Conservation (phyloP, 2,113 vertebrate species). For the Antechinus flavipes region DNA sequence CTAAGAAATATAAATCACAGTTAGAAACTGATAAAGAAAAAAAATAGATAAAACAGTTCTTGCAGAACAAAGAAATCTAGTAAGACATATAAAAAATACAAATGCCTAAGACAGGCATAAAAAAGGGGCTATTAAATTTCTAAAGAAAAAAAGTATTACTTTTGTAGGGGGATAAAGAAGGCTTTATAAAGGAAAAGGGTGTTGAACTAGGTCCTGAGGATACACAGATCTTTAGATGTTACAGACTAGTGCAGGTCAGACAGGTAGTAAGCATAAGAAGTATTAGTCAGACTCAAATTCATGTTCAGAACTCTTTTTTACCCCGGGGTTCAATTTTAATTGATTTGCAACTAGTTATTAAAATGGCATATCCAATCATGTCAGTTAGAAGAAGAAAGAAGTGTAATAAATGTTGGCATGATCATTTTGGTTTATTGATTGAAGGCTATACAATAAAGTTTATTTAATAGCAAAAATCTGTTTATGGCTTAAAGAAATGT, state of each 20-base stretch:
- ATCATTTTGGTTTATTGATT: no score
- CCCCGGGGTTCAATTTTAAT: background rate
- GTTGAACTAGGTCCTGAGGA: background rate
- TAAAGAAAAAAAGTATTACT: background rate
- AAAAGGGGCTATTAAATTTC: background rate
- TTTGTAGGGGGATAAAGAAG: background rate
- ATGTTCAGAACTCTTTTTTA: no score
- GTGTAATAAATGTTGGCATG: background rate
- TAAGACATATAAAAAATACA: background rate
- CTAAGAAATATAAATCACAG: background rate
- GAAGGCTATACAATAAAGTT: background rate
- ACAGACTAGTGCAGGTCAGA: background rate
- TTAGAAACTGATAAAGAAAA: background rate
- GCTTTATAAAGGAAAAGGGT: background rate
- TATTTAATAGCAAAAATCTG: background rate
- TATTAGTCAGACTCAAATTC: background rate
- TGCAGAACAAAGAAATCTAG: background rate
- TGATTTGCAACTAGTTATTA: background rate
- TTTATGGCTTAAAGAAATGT: background rate
- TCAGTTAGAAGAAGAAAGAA: background rate
- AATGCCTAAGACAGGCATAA: no score
- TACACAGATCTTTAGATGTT: background rate
- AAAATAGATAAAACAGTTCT: no score
- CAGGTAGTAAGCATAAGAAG: background rate
- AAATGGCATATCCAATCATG: background rate